Base-by-base conservation (phyloP, 92 coral and sea anemone species). In the Palythoa caribaeorum region DNA sequence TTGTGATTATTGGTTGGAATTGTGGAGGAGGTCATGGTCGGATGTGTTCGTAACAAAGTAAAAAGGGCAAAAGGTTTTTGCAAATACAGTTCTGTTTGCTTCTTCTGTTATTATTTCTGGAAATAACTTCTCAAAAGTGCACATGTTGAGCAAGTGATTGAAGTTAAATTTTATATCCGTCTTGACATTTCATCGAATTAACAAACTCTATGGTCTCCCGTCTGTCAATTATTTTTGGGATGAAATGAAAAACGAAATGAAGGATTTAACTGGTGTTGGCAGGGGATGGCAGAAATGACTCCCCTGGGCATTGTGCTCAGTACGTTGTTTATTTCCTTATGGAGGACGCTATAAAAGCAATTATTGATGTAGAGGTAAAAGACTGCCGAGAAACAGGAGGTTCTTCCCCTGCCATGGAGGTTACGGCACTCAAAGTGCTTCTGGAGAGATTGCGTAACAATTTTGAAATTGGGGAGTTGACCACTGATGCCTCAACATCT, bases 231-330 rank as follows among this genome's bases (percentile, higher is more conserved):
- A 10, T 1, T 73, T 76, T 77, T 86, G 83, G 83, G 53, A n/a
- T 14, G 81, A 75, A 10, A 59, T 87, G 89, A 77, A 87, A 77
- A 76, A 75, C 47, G 55, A 57, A 5, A 87, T 87, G 19, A 13
- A 87, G 36, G 89, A 65, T 0, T 84, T 63, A 74, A 11, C 9
- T 85, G 2, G 78, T 87, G 77, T 65, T 87, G 76, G 16, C 89
- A n/a, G 89, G 83, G 16, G 89, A 86, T 86, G 89, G 84, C 20
- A 86, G 83, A 86, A 86, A 28, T 86, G 89, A 76, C 28, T 86
- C 77, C 16, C 83, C 83, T 54, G 89, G 89, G n/a, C 37, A 38
- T 59, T 39, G 84, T 63, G 77, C 86, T 10, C 73, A 88, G 19
- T 79, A 88, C 38, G 71, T 80, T 79, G 90, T 78, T 1, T 88